Evolutionary conservation across 2,797 vertebrate species (phyloP).

Genomic region (Todus mexicanus): DNA sequence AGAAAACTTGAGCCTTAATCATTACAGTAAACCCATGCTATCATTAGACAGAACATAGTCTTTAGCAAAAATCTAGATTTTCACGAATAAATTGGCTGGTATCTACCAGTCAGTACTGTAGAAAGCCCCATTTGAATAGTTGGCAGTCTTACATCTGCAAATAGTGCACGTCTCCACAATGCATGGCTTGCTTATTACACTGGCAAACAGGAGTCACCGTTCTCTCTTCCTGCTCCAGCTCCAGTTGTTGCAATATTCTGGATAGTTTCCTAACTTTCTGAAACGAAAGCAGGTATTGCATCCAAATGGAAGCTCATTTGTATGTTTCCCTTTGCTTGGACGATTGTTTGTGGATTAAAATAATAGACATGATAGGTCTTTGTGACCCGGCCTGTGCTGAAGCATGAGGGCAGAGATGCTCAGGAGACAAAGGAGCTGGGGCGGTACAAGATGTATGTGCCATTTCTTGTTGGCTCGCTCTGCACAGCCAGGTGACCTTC

Average conservation of each 20-base stretch:
- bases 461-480: background rate
- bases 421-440: background rate
- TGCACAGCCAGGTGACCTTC: background rate
- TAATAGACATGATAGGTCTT: background rate
- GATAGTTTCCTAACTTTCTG: background rate
- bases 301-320: background rate
- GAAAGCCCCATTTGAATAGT: background rate
- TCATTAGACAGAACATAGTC: background rate
- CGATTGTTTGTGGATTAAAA: too few species aligned
- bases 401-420: background rate
- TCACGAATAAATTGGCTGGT: background rate
- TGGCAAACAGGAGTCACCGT: background rate
- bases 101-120: background rate
- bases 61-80: background rate
- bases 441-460: background rate
- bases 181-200: background rate
- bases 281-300: background rate
- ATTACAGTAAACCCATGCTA: background rate
- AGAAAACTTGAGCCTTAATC: background rate
- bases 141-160: background rate
- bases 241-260: background rate
- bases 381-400: background rate
- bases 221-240: background rate
- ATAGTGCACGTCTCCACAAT: rapidly evolving
- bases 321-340: background rate